Conservation (phyloP, 2,888 invertebrate species). For the Sphaerophoria rueppellii region DNA sequence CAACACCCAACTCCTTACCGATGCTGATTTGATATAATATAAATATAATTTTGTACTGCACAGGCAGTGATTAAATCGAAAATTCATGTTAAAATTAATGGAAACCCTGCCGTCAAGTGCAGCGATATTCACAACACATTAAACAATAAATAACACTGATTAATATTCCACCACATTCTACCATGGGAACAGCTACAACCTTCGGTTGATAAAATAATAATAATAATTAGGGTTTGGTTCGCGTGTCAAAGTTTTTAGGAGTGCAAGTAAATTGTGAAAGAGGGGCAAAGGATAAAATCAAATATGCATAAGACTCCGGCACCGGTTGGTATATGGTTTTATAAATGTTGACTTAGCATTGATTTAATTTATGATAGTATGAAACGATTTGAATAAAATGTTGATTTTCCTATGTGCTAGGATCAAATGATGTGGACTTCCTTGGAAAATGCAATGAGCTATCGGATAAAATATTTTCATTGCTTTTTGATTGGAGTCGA, state of each 20-base stretch:
- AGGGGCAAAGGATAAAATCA: slow-evolving; percentile 3
- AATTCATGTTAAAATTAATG: slow-evolving; percentile 58
- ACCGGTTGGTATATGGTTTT: not conserved
- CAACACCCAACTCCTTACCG: not conserved
- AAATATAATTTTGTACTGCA: slow-evolving; percentile 11
- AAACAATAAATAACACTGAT: slow-evolving; percentile 58
- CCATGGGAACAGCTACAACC: slow-evolving; percentile 29
- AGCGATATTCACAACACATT: slow-evolving; percentile 23
- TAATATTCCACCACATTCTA: slow-evolving; percentile 30
- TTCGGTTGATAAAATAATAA: slow-evolving; percentile 31
- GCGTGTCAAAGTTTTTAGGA: slow-evolving; percentile 38
- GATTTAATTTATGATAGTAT: slow-evolving; percentile 35
- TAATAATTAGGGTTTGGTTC: slow-evolving; percentile 54
- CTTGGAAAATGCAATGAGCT: slow-evolving; percentile 12
- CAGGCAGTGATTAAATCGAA: slow-evolving; percentile 52
- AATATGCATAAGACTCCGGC: not conserved
- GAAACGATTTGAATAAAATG: slow-evolving; percentile 25
- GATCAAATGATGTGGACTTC: slow-evolving; percentile 5
- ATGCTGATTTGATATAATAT: not conserved
- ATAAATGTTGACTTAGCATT: slow-evolving; percentile 8
- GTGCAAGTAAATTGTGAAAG: slow-evolving; percentile 8
- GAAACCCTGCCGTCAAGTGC: slow-evolving; percentile 29
- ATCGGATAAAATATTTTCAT: slow-evolving; percentile 16
- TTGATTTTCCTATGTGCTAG: not conserved
- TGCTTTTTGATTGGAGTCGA: slow-evolving; percentile 3